Conservation (phyloP, 2,888 invertebrate genomes). For the Linyphia triangularis region DNA sequence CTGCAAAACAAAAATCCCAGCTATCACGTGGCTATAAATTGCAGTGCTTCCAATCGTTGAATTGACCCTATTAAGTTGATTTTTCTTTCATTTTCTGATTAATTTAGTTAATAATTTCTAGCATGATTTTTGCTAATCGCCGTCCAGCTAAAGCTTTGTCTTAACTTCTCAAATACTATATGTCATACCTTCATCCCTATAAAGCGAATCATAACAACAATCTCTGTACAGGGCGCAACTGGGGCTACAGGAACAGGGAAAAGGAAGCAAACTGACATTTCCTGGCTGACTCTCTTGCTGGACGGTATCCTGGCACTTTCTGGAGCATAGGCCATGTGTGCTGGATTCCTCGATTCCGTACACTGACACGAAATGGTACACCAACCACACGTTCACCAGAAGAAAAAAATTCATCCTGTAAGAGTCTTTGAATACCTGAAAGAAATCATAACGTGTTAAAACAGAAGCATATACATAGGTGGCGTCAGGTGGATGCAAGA, state of each 20-base stretch:
- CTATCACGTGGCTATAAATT: no score
- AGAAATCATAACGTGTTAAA: not conserved
- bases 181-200: not conserved
- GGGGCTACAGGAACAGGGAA: conserved; percentile 31
- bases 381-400: not conserved
- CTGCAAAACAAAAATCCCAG: no score
- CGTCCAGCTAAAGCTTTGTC: no score
- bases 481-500: not conserved
- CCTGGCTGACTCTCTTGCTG: not conserved
- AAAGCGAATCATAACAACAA: conserved; percentile 56
- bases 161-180: no score
- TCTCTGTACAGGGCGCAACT: conserved; percentile 40
- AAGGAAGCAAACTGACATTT: not conserved
- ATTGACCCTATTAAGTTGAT: no score
- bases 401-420: not conserved
- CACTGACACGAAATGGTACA: no score
- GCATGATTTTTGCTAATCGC: no score
- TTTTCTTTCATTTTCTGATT: no score
- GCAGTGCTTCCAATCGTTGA: no score
- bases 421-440: no score
- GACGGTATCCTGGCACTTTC: not conserved
- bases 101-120: no score
- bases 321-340: conserved; percentile 1
- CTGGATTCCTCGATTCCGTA: not conserved
- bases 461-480: not conserved